Conservation (phyloP, 2,888 invertebrate genomes). For the Spicauda simplicius region DNA sequence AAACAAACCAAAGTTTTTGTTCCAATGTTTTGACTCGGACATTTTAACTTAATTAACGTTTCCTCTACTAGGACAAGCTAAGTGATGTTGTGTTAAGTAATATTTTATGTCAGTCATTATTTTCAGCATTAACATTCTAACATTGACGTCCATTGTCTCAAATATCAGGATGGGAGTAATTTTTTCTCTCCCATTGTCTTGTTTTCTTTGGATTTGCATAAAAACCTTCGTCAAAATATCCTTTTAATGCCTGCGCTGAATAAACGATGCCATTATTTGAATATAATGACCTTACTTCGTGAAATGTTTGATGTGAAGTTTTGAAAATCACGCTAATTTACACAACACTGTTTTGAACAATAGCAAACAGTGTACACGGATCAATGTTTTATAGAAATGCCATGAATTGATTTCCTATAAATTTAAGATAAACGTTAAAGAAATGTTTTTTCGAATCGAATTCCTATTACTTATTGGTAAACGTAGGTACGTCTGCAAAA, state of each 20-base stretch:
- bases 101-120: constrained; percentile 24
- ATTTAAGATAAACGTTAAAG: too few relatives aligned
- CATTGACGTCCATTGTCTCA: constrained; percentile 12
- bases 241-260: constrained; percentile 15
- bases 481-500: too few relatives aligned
- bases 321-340: constrained; percentile 46
- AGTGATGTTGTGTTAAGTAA: constrained; percentile 23
- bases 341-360: constrained; percentile 29
- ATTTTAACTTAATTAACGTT: constrained; percentile 7
- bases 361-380: constrained; percentile 14
- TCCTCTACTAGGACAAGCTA: background rate
- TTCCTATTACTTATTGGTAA: too few relatives aligned
- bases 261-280: constrained; percentile 35
- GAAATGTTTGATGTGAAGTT: constrained; percentile 34
- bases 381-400: constrained; percentile 11
- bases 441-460: too few relatives aligned
- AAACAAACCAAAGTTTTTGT: background rate
- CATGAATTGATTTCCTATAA: background rate
- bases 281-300: constrained; percentile 39
- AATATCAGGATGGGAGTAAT: constrained; percentile 15
- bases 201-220: constrained; percentile 9
- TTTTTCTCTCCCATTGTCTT: constrained; percentile 17
- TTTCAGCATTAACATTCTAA: constrained; percentile 19
- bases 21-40: background rate
- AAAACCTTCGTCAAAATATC: constrained; percentile 36